Conservation (phyloP, 1,140 invertebrate species). For the Lucilia sericata region DNA sequence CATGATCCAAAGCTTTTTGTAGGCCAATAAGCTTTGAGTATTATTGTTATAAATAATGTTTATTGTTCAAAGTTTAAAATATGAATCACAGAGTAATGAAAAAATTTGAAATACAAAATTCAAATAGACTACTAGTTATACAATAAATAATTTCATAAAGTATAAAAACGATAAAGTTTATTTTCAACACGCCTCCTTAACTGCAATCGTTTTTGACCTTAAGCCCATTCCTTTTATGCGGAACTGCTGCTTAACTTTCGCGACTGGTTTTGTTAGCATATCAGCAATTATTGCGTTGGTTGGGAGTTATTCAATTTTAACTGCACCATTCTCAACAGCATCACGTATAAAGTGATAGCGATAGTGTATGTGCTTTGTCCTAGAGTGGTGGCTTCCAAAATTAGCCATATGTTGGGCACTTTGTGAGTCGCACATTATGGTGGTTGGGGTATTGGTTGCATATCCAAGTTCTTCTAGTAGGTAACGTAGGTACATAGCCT, state of each 20-base stretch:
- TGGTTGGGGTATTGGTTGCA: not conserved
- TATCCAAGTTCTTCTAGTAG: not conserved
- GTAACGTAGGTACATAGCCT: no score
- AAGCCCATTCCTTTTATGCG: not conserved
- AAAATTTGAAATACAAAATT: no score
- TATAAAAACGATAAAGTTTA: no score
- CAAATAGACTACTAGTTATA: no score
- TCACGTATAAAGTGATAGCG: conserved; percentile 37
- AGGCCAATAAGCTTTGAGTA: no score
- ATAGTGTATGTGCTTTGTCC: conserved; percentile 28
- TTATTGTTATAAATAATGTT: no score
- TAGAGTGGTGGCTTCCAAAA: conserved; percentile 13
- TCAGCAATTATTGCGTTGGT: conserved; percentile 35
- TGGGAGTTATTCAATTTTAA: conserved; percentile 15
- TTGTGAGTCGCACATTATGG: conserved; percentile 16
- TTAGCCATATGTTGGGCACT: conserved; percentile 36
- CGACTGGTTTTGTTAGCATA: conserved; percentile 1
- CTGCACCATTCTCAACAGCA: conserved; percentile 1
- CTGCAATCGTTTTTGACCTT: not conserved
- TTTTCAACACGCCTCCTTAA: conserved; percentile 45
- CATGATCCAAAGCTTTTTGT: no score
- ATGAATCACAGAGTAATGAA: no score
- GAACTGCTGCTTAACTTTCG: conserved; percentile 26
- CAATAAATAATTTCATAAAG: no score
- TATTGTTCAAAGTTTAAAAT: no score